Evolutionary conservation across 2,797 vertebrate genomes (phyloP).

Genomic region (Clarias fuscus): DNA sequence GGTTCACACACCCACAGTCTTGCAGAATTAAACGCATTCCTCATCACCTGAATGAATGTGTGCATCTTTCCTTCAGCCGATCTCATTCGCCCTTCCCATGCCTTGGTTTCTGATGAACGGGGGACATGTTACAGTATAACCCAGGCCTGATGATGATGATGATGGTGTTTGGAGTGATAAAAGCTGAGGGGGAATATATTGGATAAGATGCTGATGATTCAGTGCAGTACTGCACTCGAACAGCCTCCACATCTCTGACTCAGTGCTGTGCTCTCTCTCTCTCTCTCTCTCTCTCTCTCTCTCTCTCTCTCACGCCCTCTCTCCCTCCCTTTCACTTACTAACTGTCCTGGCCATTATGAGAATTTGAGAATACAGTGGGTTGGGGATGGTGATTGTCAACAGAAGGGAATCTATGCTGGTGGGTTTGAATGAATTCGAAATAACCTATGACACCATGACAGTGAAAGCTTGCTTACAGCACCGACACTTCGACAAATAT

Average conservation of each 20-base stretch:
- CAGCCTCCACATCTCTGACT: conserved; percentile 69
- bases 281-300: neutral
- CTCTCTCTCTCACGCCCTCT: conserved; percentile 19
- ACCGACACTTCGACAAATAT: conserved; percentile 31
- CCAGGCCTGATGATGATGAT: neutral
- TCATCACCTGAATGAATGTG: conserved; percentile 24
- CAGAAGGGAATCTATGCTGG: conserved; percentile 34
- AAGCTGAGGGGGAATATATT: conserved; percentile 27
- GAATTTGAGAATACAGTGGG: conserved; percentile 40
- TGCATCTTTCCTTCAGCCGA: conserved; percentile 30
- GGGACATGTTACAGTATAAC: conserved; percentile 7
- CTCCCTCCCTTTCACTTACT: neutral
- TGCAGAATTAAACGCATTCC: conserved; percentile 35
- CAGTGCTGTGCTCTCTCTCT: conserved; percentile 59
- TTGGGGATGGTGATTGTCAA: conserved; percentile 43
- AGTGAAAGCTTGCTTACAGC: conserved; percentile 35
- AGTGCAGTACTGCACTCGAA: conserved; percentile 44
- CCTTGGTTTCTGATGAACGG: conserved; percentile 30
- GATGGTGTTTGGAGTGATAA: conserved; percentile 30
- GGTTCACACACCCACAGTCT: neutral
- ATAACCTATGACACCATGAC: conserved; percentile 43
- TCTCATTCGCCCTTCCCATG: neutral
- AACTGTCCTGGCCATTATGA: neutral
- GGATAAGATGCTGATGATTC: conserved; percentile 53
- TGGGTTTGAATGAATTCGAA: conserved; percentile 54